phyloP scores from a whole-genome alignment of 2,797 vertebrate genomes.

The Fratercula arctica region DNA sequence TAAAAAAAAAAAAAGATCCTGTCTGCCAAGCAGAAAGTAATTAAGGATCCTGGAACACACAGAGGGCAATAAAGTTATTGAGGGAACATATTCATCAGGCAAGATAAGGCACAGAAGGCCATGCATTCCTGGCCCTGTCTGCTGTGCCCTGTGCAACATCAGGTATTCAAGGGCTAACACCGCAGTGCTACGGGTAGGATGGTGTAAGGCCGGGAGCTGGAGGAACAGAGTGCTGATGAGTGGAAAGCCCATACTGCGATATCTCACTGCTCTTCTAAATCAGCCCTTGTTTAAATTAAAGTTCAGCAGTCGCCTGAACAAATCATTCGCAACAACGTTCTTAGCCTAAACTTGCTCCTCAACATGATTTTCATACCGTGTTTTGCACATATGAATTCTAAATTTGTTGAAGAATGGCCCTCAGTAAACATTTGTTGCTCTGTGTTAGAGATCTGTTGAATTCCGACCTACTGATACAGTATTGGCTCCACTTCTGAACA shows the following conservation, averaged over 20 bases:
- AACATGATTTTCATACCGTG: background rate
- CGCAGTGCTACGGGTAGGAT: background rate
- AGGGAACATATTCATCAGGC: conserved; percentile 45
- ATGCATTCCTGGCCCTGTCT: background rate
- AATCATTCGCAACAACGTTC: background rate
- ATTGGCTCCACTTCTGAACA: background rate
- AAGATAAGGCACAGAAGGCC: conserved; percentile 50
- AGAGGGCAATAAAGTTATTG: conserved; percentile 46
- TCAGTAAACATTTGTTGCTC: background rate
- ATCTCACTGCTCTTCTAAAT: background rate
- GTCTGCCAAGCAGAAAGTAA: conserved; percentile 60
- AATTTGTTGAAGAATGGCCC: background rate
- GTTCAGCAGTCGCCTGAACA: background rate
- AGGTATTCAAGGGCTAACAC: background rate
- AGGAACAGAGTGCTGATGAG: background rate
- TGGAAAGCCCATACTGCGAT: background rate
- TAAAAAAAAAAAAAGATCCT: background rate
- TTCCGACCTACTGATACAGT: background rate
- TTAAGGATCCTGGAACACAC: conserved; percentile 41
- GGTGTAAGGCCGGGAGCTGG: background rate
- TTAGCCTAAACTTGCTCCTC: background rate
- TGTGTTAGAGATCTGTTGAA: background rate
- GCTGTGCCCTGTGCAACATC: background rate
- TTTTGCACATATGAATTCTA: background rate
- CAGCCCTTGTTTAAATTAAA: conserved; percentile 8